Evolutionary conservation across 2,797 vertebrate species (phyloP), one percentile per base, ranked within the genome.

Genomic region (Sebastes matsubarae): DNA sequence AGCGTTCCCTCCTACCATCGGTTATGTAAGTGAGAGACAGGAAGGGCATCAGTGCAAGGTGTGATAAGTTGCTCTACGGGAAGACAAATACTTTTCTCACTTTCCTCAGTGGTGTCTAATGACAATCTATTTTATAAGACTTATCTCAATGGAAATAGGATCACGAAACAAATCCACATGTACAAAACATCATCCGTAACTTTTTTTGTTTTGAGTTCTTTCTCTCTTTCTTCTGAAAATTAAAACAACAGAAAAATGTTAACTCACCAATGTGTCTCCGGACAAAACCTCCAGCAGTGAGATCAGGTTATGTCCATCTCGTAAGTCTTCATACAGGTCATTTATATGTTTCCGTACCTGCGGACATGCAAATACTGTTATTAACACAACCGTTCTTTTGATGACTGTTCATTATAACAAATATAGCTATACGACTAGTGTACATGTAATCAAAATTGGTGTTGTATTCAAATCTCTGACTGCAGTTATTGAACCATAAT

Each of bases 241-340:
- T 2, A 34, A 60, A 2, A 71, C 11, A 38, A 58, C 13, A 50
- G 24, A 72, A 75, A 85, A 59, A 14, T 1, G 2, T 57, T 11
- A 75, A 94, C 98, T 99, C 94, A 99, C 99, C 97, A 99, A 89
- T 94, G 96, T 97, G 88, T 99, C 98, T 91, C 99, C 99, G 68
- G 98, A 99, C 92, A 99, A 95, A 86, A 99, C 99, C 94, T 99
- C 99, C 92, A 99, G 89, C 90, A 99, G 96, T 3, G 98, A 99
- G 88, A 99, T 99, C 95, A 99, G 94, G 95, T 99, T 99, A 96
- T 99, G 99, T 96, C 99, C 99, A 96, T 99, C 99, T 92, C 98
- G 95, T 82, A 99, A 91, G 90, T 99, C 99, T 96, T 99, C 99
- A 65, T 99, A 99, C 9, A 99, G 94, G 90, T 99, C 98, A 89